Evolutionary conservation across 1,140 invertebrate genomes (phyloP).

Genomic region (Zaprionus davidi): DNA sequence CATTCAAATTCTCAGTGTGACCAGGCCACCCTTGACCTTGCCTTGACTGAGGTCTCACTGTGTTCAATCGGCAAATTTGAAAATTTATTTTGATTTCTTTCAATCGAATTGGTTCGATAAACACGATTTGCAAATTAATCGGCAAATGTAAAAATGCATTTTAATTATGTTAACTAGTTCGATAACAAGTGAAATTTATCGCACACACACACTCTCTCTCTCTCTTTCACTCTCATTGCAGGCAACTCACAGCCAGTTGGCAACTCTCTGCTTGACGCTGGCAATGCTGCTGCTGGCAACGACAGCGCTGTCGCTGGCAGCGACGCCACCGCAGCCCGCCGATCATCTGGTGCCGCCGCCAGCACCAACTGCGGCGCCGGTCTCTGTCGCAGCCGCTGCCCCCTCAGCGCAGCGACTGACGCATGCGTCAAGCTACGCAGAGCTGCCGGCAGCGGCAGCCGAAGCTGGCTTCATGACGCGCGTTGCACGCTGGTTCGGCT

Average conservation of each 20-base stretch:
- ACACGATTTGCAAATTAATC: conserved; percentile 1
- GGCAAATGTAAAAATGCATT: not conserved
- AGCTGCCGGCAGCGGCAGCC: conserved; percentile 17
- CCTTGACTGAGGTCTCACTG: too few relatives aligned
- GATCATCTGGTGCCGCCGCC: conserved; percentile 78
- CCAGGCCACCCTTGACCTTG: too few relatives aligned
- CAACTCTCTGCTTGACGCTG: conserved; percentile 30
- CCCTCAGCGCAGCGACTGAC: conserved; percentile 53
- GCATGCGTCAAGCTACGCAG: conserved; percentile 42
- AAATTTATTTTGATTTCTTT: not conserved
- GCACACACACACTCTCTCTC: conserved; percentile 22
- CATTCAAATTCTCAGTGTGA: too few relatives aligned
- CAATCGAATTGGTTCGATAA: not conserved
- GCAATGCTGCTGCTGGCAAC: conserved; percentile 29
- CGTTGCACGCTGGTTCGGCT: conserved; percentile 79
- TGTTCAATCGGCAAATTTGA: not conserved
- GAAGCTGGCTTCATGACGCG: conserved; percentile 73
- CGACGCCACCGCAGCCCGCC: conserved; percentile 61
- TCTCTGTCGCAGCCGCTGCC: not conserved
- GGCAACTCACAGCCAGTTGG: conserved; percentile 40
- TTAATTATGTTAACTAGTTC: not conserved
- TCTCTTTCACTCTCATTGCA: conserved; percentile 26
- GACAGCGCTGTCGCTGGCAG: conserved; percentile 29
- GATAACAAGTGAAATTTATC: conserved; percentile 1
- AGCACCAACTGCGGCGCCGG: conserved; percentile 17